These are phyloP conservation scores for Capitella teleta DNA, from an alignment of 1,140 invertebrate genomes.

Conservation along the genomic window DNA sequence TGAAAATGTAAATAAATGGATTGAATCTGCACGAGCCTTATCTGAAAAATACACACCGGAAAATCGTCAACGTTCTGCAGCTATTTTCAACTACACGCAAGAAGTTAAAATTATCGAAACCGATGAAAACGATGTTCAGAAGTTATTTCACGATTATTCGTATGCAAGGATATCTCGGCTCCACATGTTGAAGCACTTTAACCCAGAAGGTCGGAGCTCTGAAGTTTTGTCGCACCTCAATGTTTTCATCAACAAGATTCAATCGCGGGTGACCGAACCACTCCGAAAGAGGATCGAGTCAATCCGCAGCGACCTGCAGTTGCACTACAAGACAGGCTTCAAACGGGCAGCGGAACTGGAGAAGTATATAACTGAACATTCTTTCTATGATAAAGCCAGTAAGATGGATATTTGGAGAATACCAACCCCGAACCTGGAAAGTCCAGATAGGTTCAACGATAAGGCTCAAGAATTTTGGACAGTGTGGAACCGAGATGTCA, in stretches of 20 bases:
- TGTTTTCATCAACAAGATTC: neutral
- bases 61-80: too few relatives aligned
- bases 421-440: neutral
- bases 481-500: slow-evolving; percentile 1
- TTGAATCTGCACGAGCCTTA: too few relatives aligned
- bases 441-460: neutral
- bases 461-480: neutral
- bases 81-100: neutral
- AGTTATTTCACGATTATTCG: neutral
- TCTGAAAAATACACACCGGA: too few relatives aligned
- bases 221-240: neutral
- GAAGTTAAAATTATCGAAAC: neutral
- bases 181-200: slow-evolving; percentile 59
- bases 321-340: neutral
- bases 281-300: neutral
- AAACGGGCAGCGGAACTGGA: neutral
- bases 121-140: slow-evolving; percentile 1
- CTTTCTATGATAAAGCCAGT: neutral
- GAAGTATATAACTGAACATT: neutral
- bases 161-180: slow-evolving; percentile 45
- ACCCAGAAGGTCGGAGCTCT: slow-evolving; percentile 58
- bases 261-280: neutral
- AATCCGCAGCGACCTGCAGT: neutral
- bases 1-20: too few relatives aligned
- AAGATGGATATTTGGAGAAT: slow-evolving; percentile 2